Conservation (phyloP, 2,797 vertebrate species). For the Pagetopsis macropterus region DNA sequence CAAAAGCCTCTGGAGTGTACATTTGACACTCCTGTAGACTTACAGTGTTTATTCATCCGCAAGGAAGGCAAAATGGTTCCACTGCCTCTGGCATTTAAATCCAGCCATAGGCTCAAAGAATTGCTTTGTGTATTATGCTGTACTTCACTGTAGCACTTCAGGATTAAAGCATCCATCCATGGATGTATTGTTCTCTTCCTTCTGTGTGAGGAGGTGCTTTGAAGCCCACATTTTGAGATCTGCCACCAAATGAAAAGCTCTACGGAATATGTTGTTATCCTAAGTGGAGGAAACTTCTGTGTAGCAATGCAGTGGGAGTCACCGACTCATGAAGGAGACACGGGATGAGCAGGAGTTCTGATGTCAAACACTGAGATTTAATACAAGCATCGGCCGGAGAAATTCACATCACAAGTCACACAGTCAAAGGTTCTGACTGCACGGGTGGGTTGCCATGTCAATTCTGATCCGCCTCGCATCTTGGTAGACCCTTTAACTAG, state of each 20-base stretch:
- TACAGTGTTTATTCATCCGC: constrained; percentile 57
- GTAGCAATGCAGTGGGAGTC: too few species aligned
- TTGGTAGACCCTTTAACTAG: too few species aligned
- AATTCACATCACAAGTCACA: too few species aligned
- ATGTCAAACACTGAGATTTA: too few species aligned
- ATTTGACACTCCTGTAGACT: constrained; percentile 50
- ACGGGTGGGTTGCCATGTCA: too few species aligned
- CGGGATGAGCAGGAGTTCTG: too few species aligned
- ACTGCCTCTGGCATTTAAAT: constrained; percentile 31
- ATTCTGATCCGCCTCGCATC: too few species aligned
- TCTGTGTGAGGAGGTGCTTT: constrained; percentile 31
- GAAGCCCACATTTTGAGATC: constrained; percentile 4
- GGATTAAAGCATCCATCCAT: constrained; percentile 42
- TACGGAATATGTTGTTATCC: not conserved
- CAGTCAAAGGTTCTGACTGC: too few species aligned
- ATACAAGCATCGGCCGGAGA: too few species aligned
- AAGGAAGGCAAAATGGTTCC: constrained; percentile 50
- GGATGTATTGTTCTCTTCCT: constrained; percentile 34
- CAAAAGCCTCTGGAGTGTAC: constrained; percentile 24
- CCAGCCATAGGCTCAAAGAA: constrained; percentile 30
- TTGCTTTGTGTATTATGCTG: constrained; percentile 36
- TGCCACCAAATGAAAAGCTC: constrained; percentile 12
- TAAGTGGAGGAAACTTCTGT: too few species aligned
- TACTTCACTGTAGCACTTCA: constrained; percentile 29
- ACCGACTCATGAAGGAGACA: too few species aligned